Evolutionary conservation across 2,888 invertebrate species (phyloP).

Genomic region (Minunthozetes semirufus): DNA sequence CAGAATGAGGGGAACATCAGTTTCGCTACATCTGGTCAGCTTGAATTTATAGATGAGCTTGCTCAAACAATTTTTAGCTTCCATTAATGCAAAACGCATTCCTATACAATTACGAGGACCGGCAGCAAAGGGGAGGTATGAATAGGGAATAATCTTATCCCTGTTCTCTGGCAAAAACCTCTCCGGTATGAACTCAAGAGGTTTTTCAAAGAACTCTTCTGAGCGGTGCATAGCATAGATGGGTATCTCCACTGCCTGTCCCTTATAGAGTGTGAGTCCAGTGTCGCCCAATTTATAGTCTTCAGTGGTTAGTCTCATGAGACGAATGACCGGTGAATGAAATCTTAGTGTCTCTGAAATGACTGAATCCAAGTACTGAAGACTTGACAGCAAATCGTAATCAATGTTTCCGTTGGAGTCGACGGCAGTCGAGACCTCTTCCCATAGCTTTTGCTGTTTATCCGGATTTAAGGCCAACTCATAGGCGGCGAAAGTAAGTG

Average conservation of each 20-base stretch:
- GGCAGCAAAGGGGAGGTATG: slow-evolving; percentile 40
- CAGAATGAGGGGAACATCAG: neutral
- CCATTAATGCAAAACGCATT: slow-evolving; percentile 41
- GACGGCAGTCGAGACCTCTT: neutral
- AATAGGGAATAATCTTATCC: slow-evolving; percentile 35
- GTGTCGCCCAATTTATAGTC: slow-evolving; percentile 14
- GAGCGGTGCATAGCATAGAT: slow-evolving; percentile 38
- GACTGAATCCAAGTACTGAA: slow-evolving; percentile 36
- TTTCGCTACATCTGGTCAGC: slow-evolving; percentile 13
- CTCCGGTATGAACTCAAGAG: slow-evolving; percentile 39
- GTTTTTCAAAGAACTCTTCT: slow-evolving; percentile 37
- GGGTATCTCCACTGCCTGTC: slow-evolving; percentile 8
- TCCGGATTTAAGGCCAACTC: slow-evolving; percentile 54
- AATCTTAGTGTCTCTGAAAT: slow-evolving; percentile 37
- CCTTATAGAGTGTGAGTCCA: no score
- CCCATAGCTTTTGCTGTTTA: slow-evolving; percentile 51
- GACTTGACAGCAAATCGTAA: neutral
- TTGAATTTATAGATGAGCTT: slow-evolving; percentile 38
- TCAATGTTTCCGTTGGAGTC: neutral
- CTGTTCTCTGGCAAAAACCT: slow-evolving; percentile 41
- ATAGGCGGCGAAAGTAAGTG: slow-evolving; percentile 56
- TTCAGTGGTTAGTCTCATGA: neutral
- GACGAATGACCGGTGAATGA: slow-evolving; percentile 16
- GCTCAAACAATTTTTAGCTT: slow-evolving; percentile 38
- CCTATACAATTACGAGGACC: slow-evolving; percentile 42